Conservation (phyloP, 1,140 invertebrate genomes). For the Platyscapa corneri region DNA sequence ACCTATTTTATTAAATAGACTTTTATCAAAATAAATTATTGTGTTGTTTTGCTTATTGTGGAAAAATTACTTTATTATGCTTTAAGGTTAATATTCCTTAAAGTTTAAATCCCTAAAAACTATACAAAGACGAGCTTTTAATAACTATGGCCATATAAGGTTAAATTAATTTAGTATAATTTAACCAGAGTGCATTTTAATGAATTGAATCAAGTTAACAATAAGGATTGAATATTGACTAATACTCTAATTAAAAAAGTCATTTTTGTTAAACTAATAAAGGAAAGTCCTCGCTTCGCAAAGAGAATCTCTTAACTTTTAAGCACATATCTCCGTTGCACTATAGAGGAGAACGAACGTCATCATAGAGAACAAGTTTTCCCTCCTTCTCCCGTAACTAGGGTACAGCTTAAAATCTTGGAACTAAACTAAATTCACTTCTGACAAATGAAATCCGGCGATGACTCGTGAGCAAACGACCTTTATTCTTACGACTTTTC, state of each 20-base stretch:
- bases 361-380: neutral
- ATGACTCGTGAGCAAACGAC: neutral
- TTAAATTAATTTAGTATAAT: too few species aligned
- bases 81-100: too few species aligned
- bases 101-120: too few species aligned
- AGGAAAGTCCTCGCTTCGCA: neutral
- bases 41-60: too few species aligned
- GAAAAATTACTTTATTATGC: too few species aligned
- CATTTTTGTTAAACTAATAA: slow-evolving; percentile 3
- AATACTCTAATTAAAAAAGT: slow-evolving; percentile 11
- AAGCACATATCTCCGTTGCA: neutral
- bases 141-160: too few species aligned
- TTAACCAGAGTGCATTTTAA: neutral
- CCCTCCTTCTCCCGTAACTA: neutral
- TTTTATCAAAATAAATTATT: too few species aligned
- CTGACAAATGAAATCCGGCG: slow-evolving; percentile 13
- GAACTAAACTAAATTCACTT: slow-evolving; percentile 12
- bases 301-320: slow-evolving; percentile 5
- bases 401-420: neutral
- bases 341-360: neutral
- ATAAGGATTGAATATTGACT: neutral
- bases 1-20: too few species aligned
- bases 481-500: neutral
- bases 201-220: neutral
- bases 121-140: too few species aligned